A percentile compares a stretch with the other conserved stretches of the same genome.
Conservation (phyloP, 1,140 invertebrate genomes). For the Halictus rubicundus region DNA sequence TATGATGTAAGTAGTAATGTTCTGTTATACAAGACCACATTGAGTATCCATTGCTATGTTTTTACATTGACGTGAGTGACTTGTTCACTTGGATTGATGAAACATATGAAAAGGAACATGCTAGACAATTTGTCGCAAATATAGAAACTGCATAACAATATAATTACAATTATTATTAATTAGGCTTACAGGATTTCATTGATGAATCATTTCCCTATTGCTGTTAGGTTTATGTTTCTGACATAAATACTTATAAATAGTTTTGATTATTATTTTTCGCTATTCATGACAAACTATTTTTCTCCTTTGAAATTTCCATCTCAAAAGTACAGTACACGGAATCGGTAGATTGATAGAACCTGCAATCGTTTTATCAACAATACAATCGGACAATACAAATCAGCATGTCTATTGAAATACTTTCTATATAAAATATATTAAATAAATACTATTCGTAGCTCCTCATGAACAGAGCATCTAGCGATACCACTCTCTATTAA, state of each 20-base stretch:
- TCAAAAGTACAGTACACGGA: neutral
- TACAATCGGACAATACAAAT: neutral
- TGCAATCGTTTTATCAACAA: too few relatives aligned
- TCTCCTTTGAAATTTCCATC: neutral
- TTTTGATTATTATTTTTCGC: slow-evolving; percentile 37
- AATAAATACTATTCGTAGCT: slow-evolving; percentile 12
- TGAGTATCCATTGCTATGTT: slow-evolving; percentile 26
- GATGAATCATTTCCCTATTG: neutral
- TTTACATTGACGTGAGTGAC: neutral
- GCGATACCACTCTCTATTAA: neutral
- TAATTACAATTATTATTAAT: neutral
- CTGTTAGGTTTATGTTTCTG: slow-evolving; percentile 9
- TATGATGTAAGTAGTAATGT: slow-evolving; percentile 30
- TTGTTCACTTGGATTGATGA: neutral
- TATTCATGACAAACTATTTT: neutral
- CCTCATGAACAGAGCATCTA: neutral
- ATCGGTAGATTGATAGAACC: neutral
- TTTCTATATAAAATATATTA: neutral
- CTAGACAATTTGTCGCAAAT: slow-evolving; percentile 5
- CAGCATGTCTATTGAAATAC: neutral
- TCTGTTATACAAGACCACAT: slow-evolving; percentile 39
- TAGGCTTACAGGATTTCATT: neutral
- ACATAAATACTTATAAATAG: slow-evolving; percentile 25
- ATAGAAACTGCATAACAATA: slow-evolving; percentile 33
- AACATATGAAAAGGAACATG: neutral